Evolutionary conservation across 2,113 vertebrate genomes (phyloP).

Genomic region (Perognathus longimembris): DNA sequence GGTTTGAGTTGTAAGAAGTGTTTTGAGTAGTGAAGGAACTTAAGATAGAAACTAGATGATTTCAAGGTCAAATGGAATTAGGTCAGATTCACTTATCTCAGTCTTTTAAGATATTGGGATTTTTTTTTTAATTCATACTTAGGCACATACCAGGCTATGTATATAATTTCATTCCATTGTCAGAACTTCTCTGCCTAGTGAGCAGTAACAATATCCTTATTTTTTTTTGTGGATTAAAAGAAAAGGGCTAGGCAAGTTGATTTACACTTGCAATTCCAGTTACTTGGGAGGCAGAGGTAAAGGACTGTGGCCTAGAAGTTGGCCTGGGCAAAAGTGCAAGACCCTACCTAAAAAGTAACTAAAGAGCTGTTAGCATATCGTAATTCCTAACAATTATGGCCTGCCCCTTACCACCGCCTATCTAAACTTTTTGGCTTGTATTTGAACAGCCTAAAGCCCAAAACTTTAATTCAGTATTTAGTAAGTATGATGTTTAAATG

Average conservation of each 20-base stretch:
- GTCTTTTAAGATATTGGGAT: background rate
- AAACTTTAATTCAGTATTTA: background rate
- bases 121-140: conserved; percentile 13
- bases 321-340: too few relatives aligned
- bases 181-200: conserved; percentile 15
- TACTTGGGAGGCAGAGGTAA: too few relatives aligned
- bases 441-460: background rate
- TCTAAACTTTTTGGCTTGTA: background rate
- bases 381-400: background rate
- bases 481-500: conserved; percentile 12
- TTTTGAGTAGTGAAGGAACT: conserved; percentile 2
- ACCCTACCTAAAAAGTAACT: too few relatives aligned
- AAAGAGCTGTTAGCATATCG: too few relatives aligned
- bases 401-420: background rate
- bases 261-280: too few relatives aligned
- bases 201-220: background rate
- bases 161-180: background rate
- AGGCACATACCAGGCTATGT: background rate
- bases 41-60: background rate
- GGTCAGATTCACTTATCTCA: background rate
- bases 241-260: background rate
- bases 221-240: conserved; percentile 48
- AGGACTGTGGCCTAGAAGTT: too few relatives aligned
- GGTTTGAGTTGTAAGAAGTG: background rate
- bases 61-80: background rate